Evolutionary conservation across 1,140 invertebrate genomes (phyloP).

Genomic region (Brachionus asplanchnoidis): DNA sequence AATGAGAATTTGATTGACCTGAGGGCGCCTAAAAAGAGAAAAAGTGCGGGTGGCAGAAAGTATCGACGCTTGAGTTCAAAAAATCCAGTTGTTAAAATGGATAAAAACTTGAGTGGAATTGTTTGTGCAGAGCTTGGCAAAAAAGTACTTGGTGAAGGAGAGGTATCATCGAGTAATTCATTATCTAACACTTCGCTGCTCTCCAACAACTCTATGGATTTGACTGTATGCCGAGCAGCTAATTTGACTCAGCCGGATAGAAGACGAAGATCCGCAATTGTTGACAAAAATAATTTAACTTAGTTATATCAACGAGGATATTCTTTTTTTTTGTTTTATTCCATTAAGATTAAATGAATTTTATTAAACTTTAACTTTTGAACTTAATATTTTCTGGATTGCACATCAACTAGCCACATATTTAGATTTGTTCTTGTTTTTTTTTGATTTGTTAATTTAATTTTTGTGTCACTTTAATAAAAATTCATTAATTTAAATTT

Average conservation of each 20-base stretch:
- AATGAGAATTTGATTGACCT: not conserved
- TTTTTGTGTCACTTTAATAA: not conserved
- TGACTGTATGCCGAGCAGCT: conserved; percentile 5
- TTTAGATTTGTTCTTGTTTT: not conserved
- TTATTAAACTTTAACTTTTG: not conserved
- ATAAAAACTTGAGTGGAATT: not conserved
- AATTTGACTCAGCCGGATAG: not conserved
- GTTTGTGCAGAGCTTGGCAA: not conserved
- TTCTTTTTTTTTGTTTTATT: not conserved
- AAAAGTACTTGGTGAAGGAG: not conserved
- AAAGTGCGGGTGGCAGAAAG: not conserved
- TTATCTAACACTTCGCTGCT: not conserved
- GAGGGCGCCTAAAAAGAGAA: not conserved
- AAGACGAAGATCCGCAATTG: not conserved
- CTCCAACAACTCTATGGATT: not conserved
- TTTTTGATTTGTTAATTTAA: not conserved
- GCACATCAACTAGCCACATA: not conserved
- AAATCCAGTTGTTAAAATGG: not conserved
- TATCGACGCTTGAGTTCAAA: not conserved
- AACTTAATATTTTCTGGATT: not conserved
- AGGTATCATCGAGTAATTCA: not conserved
- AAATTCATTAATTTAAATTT: not conserved
- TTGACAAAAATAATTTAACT: not conserved
- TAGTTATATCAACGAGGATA: not conserved
- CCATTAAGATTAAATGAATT: not conserved